phyloP scores from a whole-genome alignment of 2,113 vertebrate genomes.

The Sciurus niger region DNA sequence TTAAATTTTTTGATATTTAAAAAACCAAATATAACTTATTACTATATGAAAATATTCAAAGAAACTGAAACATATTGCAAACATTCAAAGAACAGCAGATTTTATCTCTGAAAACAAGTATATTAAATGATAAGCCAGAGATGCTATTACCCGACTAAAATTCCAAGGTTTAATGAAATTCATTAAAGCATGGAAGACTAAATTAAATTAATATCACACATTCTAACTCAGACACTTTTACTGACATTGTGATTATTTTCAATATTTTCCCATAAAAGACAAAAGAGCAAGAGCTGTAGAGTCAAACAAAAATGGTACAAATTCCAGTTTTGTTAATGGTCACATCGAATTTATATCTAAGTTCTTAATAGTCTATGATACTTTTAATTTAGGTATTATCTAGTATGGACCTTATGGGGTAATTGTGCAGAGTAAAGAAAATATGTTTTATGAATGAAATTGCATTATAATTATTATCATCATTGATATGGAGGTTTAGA shows the following conservation, averaged over 20 bases:
- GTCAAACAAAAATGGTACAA: neutral
- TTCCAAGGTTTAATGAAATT: constrained; percentile 47
- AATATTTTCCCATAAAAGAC: neutral
- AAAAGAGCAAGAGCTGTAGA: neutral
- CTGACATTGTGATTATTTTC: constrained; percentile 5
- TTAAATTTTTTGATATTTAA: neutral
- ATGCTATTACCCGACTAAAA: neutral
- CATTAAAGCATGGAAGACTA: neutral
- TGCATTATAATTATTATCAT: neutral
- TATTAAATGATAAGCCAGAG: neutral
- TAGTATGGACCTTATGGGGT: neutral
- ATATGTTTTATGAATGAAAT: neutral
- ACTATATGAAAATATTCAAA: neutral
- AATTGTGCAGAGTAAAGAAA: neutral
- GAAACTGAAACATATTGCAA: neutral
- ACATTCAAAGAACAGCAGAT: constrained; percentile 29
- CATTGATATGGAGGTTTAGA: neutral
- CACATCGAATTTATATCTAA: neutral
- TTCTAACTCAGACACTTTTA: neutral
- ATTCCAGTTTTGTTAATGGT: neutral
- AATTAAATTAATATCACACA: neutral
- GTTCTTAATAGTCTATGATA: neutral
- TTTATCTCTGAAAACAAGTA: constrained; percentile 15
- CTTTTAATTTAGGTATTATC: neutral
- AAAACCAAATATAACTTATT: constrained; percentile 7